A percentile compares a stretch with the other conserved stretches of the same genome.
Evolutionary conservation across 2,888 invertebrate genomes (phyloP).

Genomic region (Diabrotica balteata): DNA sequence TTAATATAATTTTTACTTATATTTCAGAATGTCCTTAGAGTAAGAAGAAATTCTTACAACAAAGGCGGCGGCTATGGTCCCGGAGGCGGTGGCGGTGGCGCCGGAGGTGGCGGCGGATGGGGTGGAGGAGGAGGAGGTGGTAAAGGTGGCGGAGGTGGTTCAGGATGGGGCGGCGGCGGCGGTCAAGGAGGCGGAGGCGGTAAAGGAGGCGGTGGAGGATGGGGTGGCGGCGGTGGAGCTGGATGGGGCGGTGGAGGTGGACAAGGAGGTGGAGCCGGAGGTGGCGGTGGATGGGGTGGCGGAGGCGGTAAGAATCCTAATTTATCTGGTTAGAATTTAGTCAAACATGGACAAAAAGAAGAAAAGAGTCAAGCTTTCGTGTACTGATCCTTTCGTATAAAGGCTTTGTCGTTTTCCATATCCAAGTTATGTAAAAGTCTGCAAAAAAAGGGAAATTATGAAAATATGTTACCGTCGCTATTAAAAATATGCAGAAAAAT

Average conservation of each 20-base stretch:
- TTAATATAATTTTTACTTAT: neutral
- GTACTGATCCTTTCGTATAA: no score
- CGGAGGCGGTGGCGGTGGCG: constrained; percentile 5
- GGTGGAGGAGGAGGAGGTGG: constrained; percentile 8
- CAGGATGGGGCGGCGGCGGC: neutral
- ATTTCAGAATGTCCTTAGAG: constrained; percentile 12
- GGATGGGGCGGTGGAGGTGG: neutral
- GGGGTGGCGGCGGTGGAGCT: no score
- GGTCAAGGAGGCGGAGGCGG: constrained; percentile 1
- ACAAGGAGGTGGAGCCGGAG: constrained; percentile 3
- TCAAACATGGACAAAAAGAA: no score
- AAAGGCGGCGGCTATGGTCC: constrained; percentile 4
- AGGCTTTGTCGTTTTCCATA: no score
- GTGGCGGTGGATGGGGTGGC: neutral
- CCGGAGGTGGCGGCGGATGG: constrained; percentile 14
- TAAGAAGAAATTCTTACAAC: constrained; percentile 13
- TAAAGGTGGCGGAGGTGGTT: neutral
- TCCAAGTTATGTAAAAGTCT: no score
- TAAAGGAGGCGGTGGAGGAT: neutral
- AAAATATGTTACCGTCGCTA: no score
- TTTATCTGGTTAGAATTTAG: no score
- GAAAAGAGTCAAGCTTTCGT: no score
- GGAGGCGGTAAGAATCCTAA: no score
- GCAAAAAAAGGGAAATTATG: no score
- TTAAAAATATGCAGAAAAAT: no score